Evolutionary conservation across 1,140 invertebrate species (phyloP).

Genomic region (Trichogramma pretiosum): DNA sequence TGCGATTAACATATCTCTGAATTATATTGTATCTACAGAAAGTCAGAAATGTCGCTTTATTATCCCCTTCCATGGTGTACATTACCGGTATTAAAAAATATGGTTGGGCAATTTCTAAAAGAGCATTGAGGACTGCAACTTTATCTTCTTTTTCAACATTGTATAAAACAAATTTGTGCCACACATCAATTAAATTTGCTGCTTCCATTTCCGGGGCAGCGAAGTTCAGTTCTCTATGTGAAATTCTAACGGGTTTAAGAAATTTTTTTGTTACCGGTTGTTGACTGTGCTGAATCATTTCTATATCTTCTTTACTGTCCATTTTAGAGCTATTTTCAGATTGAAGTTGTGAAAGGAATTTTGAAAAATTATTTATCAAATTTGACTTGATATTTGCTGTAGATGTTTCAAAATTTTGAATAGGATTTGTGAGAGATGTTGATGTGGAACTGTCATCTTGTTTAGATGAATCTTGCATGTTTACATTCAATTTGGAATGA

Average conservation of each 20-base stretch:
- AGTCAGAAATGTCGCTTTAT: constrained; percentile 32
- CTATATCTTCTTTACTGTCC: too few species aligned
- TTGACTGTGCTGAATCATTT: too few species aligned
- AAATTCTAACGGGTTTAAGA: constrained; percentile 32
- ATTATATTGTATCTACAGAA: constrained; percentile 29
- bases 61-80: constrained; percentile 28
- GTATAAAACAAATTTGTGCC: constrained; percentile 43
- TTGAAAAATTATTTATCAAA: too few species aligned
- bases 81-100: constrained; percentile 34
- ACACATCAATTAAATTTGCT: constrained; percentile 32
- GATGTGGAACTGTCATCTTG: too few species aligned
- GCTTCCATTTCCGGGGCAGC: constrained; percentile 26
- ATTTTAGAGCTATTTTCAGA: too few species aligned
- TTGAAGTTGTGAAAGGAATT: too few species aligned
- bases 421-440: too few species aligned
- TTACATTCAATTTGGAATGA: too few species aligned
- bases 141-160: constrained; percentile 24
- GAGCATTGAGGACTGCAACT: constrained; percentile 23
- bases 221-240: constrained; percentile 30
- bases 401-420: too few species aligned
- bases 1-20: constrained; percentile 31
- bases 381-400: too few species aligned
- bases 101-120: constrained; percentile 30
- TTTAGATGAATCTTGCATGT: too few species aligned
- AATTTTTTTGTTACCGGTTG: constrained; percentile 1